Percentiles rank a stretch among this genome's conserved stretches.
Evolutionary conservation across 2,888 invertebrate genomes (phyloP).

Genomic region (Pollenia angustigena): DNA sequence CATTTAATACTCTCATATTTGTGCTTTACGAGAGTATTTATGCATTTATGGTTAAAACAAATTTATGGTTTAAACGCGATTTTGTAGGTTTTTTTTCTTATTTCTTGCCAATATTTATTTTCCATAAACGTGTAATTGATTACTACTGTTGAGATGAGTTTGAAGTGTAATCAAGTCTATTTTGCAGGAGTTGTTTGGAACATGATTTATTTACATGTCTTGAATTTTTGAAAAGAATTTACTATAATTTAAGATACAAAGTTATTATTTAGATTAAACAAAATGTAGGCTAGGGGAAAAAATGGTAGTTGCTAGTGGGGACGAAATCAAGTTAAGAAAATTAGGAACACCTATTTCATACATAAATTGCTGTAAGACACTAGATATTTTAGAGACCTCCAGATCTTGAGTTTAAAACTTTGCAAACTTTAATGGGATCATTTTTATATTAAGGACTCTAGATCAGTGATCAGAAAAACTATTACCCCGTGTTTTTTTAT

Average conservation of each 20-base stretch:
- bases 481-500: too few species aligned
- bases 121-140: constrained; percentile 59
- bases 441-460: too few species aligned
- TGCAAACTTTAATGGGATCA: too few species aligned
- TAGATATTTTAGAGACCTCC: too few species aligned
- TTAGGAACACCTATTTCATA: too few species aligned
- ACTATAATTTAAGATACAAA: neutral
- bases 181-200: neutral
- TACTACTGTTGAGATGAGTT: constrained; percentile 50
- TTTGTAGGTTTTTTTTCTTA: neutral
- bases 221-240: neutral
- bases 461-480: too few species aligned
- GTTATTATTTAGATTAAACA: neutral
- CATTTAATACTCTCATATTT: constrained; percentile 48
- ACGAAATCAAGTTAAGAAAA: too few species aligned
- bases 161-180: neutral
- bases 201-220: constrained; percentile 16
- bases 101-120: neutral
- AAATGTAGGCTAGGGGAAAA: neutral
- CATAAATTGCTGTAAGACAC: too few species aligned
- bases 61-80: constrained; percentile 62
- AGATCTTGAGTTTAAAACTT: too few species aligned
- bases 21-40: constrained; percentile 50
- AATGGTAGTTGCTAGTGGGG: neutral
- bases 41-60: constrained; percentile 63